These are phyloP conservation scores for Caenorhabditis doughertyi DNA, from an alignment of 2,888 invertebrate genomes.

Conservation along the genomic window DNA sequence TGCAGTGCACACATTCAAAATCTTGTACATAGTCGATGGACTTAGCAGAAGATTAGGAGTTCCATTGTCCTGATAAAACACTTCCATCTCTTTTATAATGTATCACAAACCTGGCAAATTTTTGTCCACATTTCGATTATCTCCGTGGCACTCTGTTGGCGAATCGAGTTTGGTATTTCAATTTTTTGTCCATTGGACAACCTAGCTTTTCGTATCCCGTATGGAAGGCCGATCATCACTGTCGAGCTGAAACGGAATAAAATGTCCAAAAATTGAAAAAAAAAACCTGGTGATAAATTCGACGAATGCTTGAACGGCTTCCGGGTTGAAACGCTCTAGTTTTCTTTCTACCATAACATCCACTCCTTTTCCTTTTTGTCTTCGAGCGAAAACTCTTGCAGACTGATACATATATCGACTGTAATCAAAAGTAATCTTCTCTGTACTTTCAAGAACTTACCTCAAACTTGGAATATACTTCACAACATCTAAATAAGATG, in stretches of 20 bases:
- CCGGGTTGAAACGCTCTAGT: background rate
- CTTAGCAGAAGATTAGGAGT: no score
- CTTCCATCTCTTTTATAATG: background rate
- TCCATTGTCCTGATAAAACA: no score
- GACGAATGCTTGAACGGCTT: background rate
- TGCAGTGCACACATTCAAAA: background rate
- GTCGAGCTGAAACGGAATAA: background rate
- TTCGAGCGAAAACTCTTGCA: no score
- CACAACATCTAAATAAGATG: background rate
- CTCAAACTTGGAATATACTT: background rate
- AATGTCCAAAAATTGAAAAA: background rate
- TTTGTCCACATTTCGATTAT: background rate
- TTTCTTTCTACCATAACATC: background rate
- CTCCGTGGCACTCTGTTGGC: constrained; percentile 4
- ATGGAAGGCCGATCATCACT: constrained; percentile 1
- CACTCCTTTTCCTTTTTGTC: no score
- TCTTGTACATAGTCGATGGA: no score
- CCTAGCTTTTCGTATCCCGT: background rate
- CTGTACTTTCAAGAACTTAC: no score
- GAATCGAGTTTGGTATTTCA: background rate
- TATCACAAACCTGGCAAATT: background rate
- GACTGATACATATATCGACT: no score
- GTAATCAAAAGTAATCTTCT: no score
- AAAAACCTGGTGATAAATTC: constrained; percentile 3
- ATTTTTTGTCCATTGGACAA: no score